Conservation (phyloP, 2,888 invertebrate genomes). For the Zhuqinia jingwanae region DNA sequence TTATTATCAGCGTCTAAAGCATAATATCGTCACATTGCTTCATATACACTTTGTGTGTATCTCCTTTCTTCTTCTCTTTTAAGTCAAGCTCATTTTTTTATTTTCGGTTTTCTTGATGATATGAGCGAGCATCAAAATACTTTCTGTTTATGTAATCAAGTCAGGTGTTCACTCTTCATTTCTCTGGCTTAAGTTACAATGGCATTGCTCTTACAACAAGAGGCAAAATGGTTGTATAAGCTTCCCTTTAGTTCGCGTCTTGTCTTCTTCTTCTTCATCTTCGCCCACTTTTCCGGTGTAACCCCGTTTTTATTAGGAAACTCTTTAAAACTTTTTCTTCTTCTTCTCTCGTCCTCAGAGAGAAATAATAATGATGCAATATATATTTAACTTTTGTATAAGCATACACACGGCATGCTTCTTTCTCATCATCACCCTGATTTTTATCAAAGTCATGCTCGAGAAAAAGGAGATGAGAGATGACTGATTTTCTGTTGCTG, state of each 20-base stretch:
- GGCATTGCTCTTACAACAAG: neutral
- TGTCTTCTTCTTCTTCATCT: too few relatives aligned
- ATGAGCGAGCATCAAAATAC: neutral
- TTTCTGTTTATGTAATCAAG: conserved; percentile 58
- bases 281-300: conserved; percentile 34
- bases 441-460: neutral
- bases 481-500: conserved; percentile 40
- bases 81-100: neutral
- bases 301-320: conserved; percentile 48
- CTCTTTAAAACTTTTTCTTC: neutral
- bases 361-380: conserved; percentile 14
- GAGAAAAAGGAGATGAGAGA: too few relatives aligned
- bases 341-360: neutral
- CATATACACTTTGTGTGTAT: neutral
- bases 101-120: neutral
- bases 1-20: neutral
- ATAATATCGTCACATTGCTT: neutral
- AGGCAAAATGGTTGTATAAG: neutral
- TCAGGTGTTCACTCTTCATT: conserved; percentile 60
- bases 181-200: neutral
- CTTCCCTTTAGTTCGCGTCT: neutral
- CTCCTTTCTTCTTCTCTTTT: neutral
- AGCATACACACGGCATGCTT: too few relatives aligned
- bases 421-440: neutral
- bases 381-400: too few relatives aligned